These are phyloP conservation scores for Thecocarcelia acutangulata DNA, from an alignment of 2,888 invertebrate species.

Conservation along the genomic window DNA sequence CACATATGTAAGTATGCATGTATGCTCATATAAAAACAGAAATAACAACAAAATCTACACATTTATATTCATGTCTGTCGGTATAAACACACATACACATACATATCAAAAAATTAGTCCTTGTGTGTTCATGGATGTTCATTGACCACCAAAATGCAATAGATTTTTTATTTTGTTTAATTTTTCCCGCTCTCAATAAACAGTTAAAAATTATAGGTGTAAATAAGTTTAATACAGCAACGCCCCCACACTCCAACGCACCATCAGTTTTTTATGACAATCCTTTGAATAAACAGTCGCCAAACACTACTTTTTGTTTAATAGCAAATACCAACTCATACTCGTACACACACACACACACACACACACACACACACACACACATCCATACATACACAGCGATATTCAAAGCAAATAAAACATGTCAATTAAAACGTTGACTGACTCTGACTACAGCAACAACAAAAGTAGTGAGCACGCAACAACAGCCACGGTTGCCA, in stretches of 20 bases:
- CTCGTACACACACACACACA: not conserved
- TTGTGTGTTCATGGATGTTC: constrained; percentile 74
- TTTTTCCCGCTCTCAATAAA: constrained; percentile 5
- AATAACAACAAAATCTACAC: too few species aligned
- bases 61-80: too few species aligned
- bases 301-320: constrained; percentile 40
- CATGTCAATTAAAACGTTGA: constrained; percentile 64
- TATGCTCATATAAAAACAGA: not conserved
- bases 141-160: constrained; percentile 74
- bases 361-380: not conserved
- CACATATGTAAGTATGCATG: not conserved
- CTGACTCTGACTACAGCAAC: constrained; percentile 44
- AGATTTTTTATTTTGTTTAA: not conserved
- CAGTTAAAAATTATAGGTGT: too few species aligned
- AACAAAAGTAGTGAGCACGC: constrained; percentile 36
- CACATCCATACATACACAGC: not conserved
- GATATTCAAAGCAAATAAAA: constrained; percentile 39
- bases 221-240: too few species aligned
- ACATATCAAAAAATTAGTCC: constrained; percentile 70
- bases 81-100: too few species aligned
- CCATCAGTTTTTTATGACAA: constrained; percentile 34
- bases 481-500: too few species aligned
- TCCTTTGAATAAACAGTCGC: constrained; percentile 40
- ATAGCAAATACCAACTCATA: constrained; percentile 2
- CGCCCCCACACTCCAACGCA: too few species aligned